phyloP scores from a whole-genome alignment of 2,888 invertebrate genomes.

The Catotricha subobsoleta region DNA sequence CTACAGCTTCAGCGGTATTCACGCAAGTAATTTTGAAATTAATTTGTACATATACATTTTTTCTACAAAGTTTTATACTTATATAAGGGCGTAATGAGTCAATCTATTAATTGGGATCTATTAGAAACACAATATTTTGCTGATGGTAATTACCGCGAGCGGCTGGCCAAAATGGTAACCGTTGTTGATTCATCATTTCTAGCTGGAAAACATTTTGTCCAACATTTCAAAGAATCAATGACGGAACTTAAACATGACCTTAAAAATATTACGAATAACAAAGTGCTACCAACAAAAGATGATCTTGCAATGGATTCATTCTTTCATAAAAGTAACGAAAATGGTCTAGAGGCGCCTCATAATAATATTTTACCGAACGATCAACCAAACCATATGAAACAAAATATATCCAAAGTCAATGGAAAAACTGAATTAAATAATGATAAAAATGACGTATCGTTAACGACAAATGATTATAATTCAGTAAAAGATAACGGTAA shows the following conservation, averaged over 20 bases:
- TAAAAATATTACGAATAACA: conserved; percentile 5
- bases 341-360: no score
- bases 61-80: no score
- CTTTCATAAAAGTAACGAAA: no score
- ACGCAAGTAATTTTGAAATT: conserved; percentile 44
- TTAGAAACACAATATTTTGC: conserved; percentile 74
- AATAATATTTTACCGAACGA: no score
- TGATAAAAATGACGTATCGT: no score
- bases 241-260: conserved; percentile 29
- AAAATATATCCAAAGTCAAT: no score
- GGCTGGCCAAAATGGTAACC: conserved; percentile 72
- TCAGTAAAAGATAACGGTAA: no score
- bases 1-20: conserved; percentile 89
- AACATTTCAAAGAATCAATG: conserved; percentile 38
- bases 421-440: no score
- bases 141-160: conserved; percentile 61
- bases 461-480: no score
- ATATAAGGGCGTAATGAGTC: conserved; percentile 78
- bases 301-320: conserved; percentile 3
- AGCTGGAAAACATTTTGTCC: conserved; percentile 58
- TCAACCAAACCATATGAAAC: no score
- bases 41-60: no score
- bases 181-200: conserved; percentile 54
- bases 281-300: not conserved
- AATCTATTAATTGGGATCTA: conserved; percentile 85